Evolutionary conservation across 53 echinoderm and acorn worm species (phyloP), one percentile per base, ranked within the genome.

Genomic region (Crossaster papposus): DNA sequence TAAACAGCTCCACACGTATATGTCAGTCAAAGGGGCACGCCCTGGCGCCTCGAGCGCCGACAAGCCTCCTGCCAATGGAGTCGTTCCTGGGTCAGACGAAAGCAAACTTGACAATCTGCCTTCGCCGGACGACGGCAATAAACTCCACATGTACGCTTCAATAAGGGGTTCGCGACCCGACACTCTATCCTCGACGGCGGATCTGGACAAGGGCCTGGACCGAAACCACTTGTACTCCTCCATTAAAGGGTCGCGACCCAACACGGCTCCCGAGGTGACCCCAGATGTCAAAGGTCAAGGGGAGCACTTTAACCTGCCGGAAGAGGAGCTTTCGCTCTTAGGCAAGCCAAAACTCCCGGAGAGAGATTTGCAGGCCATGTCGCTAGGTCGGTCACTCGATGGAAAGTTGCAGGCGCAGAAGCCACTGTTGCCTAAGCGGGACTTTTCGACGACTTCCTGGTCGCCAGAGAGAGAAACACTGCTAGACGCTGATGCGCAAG

Each of bases 181-280:
- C 38, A 32, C 7, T 13, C 17, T 23, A 26, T 24, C 85, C 52
- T 64, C 76, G 36, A 30, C 75, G 2, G 87, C 75, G 2, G 87
- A 55, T 18, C 22, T 62, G n/a, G 58, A 75, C 24, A 36, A 58
- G 36, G 87, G 36, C 22, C 36, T 58, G 14, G 87, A 85, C 3
- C 17, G 87, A 36, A 75, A 58, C 52, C 77, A 87, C 28, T 65
- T 77, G 64, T 87, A 87, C 87, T 75, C 87, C 3, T 87, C 87
- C 75, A 87, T 87, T 64, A 87, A 54, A 36, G 87, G 75, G 36
- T 54, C 62, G 2, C 76, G 87, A 6, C 76, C 87, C 53, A 30
- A 26, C 0, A 22, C 58, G 28, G 63, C 75, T 62, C 77, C 64
- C 38, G 18, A 64, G 26, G 12, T 14, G 28, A 77, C 77, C 87